Conservation (phyloP, 37 sponge, comb jelly and placozoan species). For the Spongilla lacustris region DNA sequence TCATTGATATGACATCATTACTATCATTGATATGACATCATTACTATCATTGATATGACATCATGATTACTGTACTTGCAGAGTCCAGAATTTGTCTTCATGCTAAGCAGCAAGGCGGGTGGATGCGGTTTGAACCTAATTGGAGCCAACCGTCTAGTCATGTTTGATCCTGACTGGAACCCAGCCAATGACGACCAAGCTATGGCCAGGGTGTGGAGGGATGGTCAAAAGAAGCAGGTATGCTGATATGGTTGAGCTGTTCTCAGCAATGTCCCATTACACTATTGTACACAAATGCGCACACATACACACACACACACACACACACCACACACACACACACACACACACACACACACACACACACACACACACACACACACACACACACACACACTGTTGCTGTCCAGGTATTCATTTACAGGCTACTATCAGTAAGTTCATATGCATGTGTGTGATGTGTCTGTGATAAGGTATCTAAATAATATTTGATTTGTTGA, state of each 20-base stretch:
- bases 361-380: conserved; percentile 5
- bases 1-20: too few species aligned
- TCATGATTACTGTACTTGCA: conserved; percentile 17
- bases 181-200: conserved; percentile 98
- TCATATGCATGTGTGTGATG: background rate
- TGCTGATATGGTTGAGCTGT: background rate
- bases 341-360: conserved; percentile 1
- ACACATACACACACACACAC: conserved; percentile 6
- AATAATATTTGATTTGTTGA: conserved; percentile 2
- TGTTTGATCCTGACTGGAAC: conserved; percentile 99
- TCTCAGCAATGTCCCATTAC: background rate
- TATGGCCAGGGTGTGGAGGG: conserved; percentile 97
- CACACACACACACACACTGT: background rate
- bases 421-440: conserved; percentile 88
- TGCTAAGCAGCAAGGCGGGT: conserved; percentile 99
- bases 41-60: too few species aligned
- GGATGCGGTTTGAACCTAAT: conserved; percentile 99
- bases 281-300: too few species aligned
- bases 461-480: background rate
- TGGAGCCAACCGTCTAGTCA: conserved; percentile 94
- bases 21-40: too few species aligned
- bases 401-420: conserved; percentile 79
- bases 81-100: conserved; percentile 93
- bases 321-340: background rate
- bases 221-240: conserved; percentile 97